phyloP scores from a whole-genome alignment of 2,888 invertebrate genomes.

The Gymnocheta viridis region DNA sequence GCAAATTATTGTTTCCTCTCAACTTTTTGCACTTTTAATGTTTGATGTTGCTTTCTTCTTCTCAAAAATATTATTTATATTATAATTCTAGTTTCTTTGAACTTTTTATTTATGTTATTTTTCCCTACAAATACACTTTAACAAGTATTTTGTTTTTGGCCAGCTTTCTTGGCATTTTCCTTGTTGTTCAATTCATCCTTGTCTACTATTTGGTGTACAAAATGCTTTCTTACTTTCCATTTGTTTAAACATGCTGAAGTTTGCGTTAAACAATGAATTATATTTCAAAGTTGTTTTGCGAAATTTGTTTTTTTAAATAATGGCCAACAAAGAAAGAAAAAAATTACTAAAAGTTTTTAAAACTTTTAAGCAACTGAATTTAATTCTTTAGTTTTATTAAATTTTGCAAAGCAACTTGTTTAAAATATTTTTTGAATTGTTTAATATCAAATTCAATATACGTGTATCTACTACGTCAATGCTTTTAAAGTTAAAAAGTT shows the following conservation, averaged over 20 bases:
- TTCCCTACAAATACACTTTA: not conserved
- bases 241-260: slow-evolving; percentile 4
- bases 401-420: not conserved
- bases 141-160: slow-evolving; percentile 34
- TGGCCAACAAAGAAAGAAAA: slow-evolving; percentile 5
- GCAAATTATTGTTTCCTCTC: not conserved
- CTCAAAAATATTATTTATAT: slow-evolving; percentile 7
- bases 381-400: not conserved
- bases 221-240: not conserved
- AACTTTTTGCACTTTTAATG: slow-evolving; percentile 1
- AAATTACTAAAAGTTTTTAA: slow-evolving; percentile 9
- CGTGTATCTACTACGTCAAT: no score
- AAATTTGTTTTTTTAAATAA: slow-evolving; percentile 38
- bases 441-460: not conserved
- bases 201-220: slow-evolving; percentile 45
- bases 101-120: slow-evolving; percentile 1
- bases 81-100: not conserved
- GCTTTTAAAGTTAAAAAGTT: not conserved
- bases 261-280: slow-evolving; percentile 47
- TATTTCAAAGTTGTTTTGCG: slow-evolving; percentile 35
- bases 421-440: not conserved
- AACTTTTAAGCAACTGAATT: slow-evolving; percentile 1
- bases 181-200: slow-evolving; percentile 36
- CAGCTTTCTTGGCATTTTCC: slow-evolving; percentile 27
- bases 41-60: not conserved